A percentile compares a stretch with the other conserved stretches of the same genome.
Evolutionary conservation across 2,113 vertebrate genomes (phyloP).

Genomic region (Setophaga petechia): DNA sequence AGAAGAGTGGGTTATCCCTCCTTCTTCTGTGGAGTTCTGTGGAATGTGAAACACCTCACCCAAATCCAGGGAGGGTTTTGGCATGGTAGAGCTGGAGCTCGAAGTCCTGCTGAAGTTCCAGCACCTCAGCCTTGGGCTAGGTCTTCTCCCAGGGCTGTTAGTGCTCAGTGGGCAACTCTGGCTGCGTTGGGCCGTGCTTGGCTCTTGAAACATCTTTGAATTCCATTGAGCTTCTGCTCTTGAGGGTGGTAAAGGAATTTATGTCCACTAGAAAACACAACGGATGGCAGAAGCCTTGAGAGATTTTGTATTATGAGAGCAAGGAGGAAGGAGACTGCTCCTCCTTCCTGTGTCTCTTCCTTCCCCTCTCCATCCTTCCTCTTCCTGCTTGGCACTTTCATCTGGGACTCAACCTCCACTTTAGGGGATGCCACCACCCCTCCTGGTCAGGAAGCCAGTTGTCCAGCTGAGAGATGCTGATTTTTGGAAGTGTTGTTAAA

Average conservation of each 20-base stretch:
- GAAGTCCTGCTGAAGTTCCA: background rate
- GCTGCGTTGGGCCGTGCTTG: background rate
- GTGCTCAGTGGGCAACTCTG: background rate
- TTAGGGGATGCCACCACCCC: background rate
- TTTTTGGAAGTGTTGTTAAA: background rate
- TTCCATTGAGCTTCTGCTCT: background rate
- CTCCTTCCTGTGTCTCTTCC: background rate
- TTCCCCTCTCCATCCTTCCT: background rate
- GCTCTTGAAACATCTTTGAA: background rate
- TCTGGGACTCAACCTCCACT: fast-evolving
- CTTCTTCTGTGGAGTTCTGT: background rate
- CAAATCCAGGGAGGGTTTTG: background rate
- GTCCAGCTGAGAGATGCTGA: background rate
- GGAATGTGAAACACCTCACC: background rate
- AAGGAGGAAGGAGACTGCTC: background rate
- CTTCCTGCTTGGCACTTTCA: background rate
- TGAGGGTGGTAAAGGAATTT: background rate
- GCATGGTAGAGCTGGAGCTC: background rate
- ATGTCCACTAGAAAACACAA: background rate
- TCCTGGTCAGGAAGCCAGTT: background rate
- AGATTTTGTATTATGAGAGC: background rate
- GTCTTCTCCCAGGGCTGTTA: background rate
- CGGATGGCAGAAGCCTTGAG: background rate
- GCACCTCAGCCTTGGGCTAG: background rate
- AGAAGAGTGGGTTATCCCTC: background rate